phyloP scores from a whole-genome alignment of 30 jellyfish, hydroid and myxozoan genomes.

The Clytia hemisphaerica region DNA sequence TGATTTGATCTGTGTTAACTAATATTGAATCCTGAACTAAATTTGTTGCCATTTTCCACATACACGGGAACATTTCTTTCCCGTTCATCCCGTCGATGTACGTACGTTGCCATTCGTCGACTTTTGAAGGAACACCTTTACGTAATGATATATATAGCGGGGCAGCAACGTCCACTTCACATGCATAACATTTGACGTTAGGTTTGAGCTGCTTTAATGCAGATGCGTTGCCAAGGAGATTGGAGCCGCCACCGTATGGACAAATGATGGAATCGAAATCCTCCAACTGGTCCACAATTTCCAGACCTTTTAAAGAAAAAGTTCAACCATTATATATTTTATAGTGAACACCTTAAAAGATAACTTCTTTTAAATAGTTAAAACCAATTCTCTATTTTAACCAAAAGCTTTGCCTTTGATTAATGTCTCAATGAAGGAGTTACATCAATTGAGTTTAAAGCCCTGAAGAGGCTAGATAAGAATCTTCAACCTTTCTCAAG shows the following conservation, averaged over 20 bases:
- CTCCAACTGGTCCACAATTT: slow-evolving; percentile 10
- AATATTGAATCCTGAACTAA: neutral
- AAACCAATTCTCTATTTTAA: no score
- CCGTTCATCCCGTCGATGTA: slow-evolving; percentile 12
- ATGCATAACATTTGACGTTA: neutral
- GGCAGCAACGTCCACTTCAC: slow-evolving; percentile 1
- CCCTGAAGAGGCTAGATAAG: no score
- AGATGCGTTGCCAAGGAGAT: slow-evolving; percentile 1
- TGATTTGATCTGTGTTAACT: neutral
- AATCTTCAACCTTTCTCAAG: no score
- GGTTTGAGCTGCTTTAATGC: slow-evolving; percentile 13
- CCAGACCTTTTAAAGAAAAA: no score
- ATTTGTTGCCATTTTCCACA: slow-evolving; percentile 3
- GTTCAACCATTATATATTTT: no score
- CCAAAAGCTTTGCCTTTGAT: no score
- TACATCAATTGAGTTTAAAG: no score
- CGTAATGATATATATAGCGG: neutral
- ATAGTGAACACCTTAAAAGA: no score
- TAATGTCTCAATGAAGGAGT: no score
- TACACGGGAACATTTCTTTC: slow-evolving; percentile 12
- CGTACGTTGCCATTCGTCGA: neutral
- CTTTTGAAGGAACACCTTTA: neutral
- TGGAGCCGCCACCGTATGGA: slow-evolving; percentile 29
- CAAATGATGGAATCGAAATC: slow-evolving; percentile 7
- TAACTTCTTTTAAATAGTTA: no score